Percentiles rank a stretch among this genome's conserved stretches.
These are phyloP conservation scores for Nomada hirtipes DNA, from an alignment of 2,888 invertebrate genomes.

Conservation along the genomic window DNA sequence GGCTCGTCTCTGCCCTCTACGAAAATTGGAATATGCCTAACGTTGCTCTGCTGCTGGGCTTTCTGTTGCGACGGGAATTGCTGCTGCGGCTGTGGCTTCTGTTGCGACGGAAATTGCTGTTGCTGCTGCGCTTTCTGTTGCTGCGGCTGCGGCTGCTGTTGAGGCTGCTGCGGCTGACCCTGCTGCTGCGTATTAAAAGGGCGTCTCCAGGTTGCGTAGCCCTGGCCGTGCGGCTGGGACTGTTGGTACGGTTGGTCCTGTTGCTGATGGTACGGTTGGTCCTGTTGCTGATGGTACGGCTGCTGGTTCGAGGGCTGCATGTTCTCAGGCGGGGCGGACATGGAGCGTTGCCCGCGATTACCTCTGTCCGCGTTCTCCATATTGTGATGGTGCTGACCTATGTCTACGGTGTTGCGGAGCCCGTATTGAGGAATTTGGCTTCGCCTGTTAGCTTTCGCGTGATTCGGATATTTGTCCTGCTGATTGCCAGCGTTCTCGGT, in stretches of 20 bases:
- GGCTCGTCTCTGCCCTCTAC: constrained; percentile 94
- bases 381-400: constrained; percentile 89
- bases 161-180: constrained; percentile 75
- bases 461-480: constrained; percentile 29
- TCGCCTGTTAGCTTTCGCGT: constrained; percentile 65
- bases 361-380: constrained; percentile 86
- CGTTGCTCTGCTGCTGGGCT: constrained; percentile 84
- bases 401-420: constrained; percentile 91
- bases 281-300: constrained; percentile 73
- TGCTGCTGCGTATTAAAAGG: constrained; percentile 76
- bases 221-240: constrained; percentile 71
- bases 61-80: constrained; percentile 59
- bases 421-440: constrained; percentile 88
- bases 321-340: constrained; percentile 92
- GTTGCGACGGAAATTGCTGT: constrained; percentile 25
- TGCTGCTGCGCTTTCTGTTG: constrained; percentile 69
- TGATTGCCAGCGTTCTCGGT: constrained; percentile 58
- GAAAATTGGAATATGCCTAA: constrained; percentile 94
- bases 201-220: constrained; percentile 75
- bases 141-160: constrained; percentile 47
- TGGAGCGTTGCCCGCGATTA: constrained; percentile 88
- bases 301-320: constrained; percentile 77
- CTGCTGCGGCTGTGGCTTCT: constrained; percentile 53
- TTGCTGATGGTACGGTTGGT: constrained; percentile 71
- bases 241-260: constrained; percentile 72